Percentiles rank a stretch among this genome's conserved stretches.
Conservation (phyloP, 2,113 vertebrate genomes). For the Eurypyga helias region DNA sequence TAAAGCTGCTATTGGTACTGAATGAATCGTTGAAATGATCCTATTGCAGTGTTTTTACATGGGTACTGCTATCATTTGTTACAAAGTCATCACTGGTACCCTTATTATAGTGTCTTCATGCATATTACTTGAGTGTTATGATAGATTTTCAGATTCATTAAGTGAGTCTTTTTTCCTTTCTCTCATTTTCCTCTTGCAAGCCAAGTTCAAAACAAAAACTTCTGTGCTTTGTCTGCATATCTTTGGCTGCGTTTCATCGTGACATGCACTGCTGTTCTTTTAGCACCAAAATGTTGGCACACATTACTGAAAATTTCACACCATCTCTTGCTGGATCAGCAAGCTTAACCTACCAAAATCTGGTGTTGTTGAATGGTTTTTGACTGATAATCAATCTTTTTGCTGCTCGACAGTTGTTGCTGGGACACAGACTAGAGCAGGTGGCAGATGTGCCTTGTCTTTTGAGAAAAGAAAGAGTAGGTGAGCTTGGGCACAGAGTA, state of each 20-base stretch:
- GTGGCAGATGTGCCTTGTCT: constrained; percentile 95
- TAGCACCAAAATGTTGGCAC: constrained; percentile 89
- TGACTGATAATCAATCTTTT: constrained; percentile 98
- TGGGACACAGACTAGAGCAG: constrained; percentile 88
- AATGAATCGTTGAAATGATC: not conserved
- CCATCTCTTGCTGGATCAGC: constrained; percentile 95
- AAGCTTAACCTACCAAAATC: constrained; percentile 95
- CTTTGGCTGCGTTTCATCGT: constrained; percentile 86
- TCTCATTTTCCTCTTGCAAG: constrained; percentile 56
- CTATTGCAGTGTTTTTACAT: not conserved
- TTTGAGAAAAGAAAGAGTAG: constrained; percentile 89
- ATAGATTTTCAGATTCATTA: constrained; percentile 67
- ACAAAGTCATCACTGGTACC: not conserved
- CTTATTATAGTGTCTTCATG: not conserved
- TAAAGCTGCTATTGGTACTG: not conserved
- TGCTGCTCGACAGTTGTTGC: constrained; percentile 95
- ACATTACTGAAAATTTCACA: constrained; percentile 83
- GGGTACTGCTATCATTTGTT: not conserved
- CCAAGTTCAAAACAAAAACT: constrained; percentile 82
- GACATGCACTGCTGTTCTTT: constrained; percentile 91
- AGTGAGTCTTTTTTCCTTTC: constrained; percentile 35
- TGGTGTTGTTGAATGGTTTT: constrained; percentile 90
- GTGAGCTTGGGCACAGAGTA: constrained; percentile 84
- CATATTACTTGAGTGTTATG: not conserved
- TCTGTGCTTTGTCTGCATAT: constrained; percentile 85